phyloP scores from a whole-genome alignment of 2,888 invertebrate genomes.

The Lasioglossum malachurum region DNA sequence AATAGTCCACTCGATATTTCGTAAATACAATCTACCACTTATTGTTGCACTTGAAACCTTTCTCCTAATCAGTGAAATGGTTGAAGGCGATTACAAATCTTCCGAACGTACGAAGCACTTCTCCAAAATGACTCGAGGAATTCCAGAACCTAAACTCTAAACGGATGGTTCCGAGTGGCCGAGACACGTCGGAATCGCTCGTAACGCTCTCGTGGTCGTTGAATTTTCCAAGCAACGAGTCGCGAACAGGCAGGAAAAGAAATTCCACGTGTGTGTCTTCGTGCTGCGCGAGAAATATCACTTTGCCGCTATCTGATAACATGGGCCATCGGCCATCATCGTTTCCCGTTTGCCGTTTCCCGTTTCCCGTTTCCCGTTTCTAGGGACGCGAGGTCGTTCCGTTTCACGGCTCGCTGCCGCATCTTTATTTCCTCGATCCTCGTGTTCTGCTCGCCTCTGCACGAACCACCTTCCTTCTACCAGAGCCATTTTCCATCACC shows the following conservation, averaged over 20 bases:
- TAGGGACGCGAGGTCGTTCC: slow-evolving; percentile 10
- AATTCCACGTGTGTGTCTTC: neutral
- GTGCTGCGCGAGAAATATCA: neutral
- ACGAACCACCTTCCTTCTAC: neutral
- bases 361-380: slow-evolving; percentile 17
- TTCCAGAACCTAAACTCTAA: neutral
- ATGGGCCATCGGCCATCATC: slow-evolving; percentile 8
- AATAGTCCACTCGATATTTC: neutral
- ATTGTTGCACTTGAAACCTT: neutral
- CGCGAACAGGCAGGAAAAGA: neutral
- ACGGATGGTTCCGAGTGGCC: neutral
- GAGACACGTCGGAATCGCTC: neutral
- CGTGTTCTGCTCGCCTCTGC: neutral
- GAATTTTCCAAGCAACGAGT: neutral
- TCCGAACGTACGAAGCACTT: neutral
- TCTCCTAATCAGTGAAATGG: neutral
- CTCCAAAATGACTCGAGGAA: neutral
- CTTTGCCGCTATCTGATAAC: slow-evolving; percentile 17
- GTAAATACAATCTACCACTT: neutral
- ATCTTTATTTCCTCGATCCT: slow-evolving; percentile 25
- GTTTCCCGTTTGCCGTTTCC: slow-evolving; percentile 27
- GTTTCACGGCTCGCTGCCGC: slow-evolving; percentile 25
- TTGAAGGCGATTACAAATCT: neutral
- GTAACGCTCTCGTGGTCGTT: neutral
- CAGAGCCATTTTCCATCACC: neutral